Percentiles rank a stretch among this genome's conserved stretches.
phyloP scores from a whole-genome alignment of 2,797 vertebrate species.

The Carapus acus region DNA sequence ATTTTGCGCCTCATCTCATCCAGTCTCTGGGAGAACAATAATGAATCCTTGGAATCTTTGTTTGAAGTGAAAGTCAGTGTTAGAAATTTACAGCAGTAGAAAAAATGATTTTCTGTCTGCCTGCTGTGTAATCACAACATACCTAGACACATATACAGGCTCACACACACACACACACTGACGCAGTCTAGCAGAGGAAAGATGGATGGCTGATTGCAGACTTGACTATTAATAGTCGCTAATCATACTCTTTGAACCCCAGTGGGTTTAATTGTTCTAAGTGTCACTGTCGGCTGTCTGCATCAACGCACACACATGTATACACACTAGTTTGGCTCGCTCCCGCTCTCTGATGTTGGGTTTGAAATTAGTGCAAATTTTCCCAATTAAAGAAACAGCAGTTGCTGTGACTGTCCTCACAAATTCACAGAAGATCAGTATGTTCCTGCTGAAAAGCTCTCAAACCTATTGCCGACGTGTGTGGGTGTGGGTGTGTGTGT shows the following conservation, averaged over 20 bases:
- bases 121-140: conserved; percentile 1
- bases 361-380: conserved; percentile 27
- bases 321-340: background rate
- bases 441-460: conserved; percentile 24
- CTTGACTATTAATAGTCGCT: conserved; percentile 39
- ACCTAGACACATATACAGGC: conserved; percentile 10
- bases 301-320: background rate
- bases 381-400: conserved; percentile 18
- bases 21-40: too few relatives aligned
- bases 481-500: background rate
- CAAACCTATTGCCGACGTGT: conserved; percentile 7
- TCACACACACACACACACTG: conserved; percentile 12
- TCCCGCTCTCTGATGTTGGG: background rate
- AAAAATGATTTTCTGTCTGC: conserved; percentile 1
- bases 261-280: background rate
- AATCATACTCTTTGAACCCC: conserved; percentile 23
- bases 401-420: conserved; percentile 8
- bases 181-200: conserved; percentile 1
- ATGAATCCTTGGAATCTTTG: too few relatives aligned
- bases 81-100: background rate
- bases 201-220: conserved; percentile 24
- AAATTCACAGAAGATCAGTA: conserved; percentile 14
- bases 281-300: background rate
- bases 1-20: too few relatives aligned
- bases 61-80: background rate